These are phyloP conservation scores for Cheilosia variabilis DNA, from an alignment of 2,888 invertebrate genomes.

Conservation along the genomic window DNA sequence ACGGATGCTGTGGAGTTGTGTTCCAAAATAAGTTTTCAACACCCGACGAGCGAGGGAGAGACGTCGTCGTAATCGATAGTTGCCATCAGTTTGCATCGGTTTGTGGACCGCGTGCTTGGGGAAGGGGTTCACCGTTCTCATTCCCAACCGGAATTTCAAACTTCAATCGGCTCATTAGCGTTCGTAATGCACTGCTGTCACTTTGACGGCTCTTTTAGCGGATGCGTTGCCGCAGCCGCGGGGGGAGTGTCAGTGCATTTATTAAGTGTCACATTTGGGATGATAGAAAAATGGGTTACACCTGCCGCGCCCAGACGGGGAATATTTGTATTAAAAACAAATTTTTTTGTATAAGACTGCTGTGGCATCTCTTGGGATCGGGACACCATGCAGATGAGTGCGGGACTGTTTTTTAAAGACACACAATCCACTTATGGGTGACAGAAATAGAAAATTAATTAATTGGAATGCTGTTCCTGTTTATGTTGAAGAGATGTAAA, in stretches of 20 bases:
- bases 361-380: slow-evolving; percentile 29
- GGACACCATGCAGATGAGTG: slow-evolving; percentile 34
- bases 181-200: slow-evolving; percentile 67
- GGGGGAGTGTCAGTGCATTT: slow-evolving; percentile 35
- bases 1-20: background rate
- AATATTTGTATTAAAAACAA: slow-evolving; percentile 29
- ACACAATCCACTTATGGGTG: slow-evolving; percentile 44
- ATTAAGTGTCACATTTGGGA: slow-evolving; percentile 57
- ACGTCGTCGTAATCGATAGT: slow-evolving; percentile 49
- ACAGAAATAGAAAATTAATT: slow-evolving; percentile 63
- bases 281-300: slow-evolving; percentile 74
- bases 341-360: slow-evolving; percentile 24
- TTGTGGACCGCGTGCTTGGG: background rate
- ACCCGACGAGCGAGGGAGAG: slow-evolving; percentile 9
- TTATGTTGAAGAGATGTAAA: slow-evolving; percentile 66
- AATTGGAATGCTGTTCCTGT: slow-evolving; percentile 68
- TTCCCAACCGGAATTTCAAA: slow-evolving; percentile 63
- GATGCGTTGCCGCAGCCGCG: background rate
- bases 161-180: slow-evolving; percentile 71
- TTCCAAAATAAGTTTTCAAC: slow-evolving; percentile 19
- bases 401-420: slow-evolving; percentile 49
- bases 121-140: slow-evolving; percentile 25
- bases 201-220: slow-evolving; percentile 28
- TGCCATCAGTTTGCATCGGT: slow-evolving; percentile 23
- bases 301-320: slow-evolving; percentile 62